A percentile compares a stretch with the other conserved stretches of the same genome.
Conservation (phyloP, 1,140 invertebrate genomes). For the Bombyx mori region DNA sequence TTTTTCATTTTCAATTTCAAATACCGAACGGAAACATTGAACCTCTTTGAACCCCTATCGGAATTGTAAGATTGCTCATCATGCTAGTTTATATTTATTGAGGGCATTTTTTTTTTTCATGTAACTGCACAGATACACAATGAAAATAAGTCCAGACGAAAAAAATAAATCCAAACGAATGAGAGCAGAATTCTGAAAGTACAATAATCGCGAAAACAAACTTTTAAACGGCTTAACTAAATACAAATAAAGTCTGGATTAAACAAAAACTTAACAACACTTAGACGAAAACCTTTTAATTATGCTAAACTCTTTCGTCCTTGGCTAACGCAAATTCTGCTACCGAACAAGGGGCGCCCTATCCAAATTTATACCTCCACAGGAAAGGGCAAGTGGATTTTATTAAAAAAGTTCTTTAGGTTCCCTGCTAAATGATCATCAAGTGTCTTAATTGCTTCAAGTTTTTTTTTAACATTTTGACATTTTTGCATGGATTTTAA, state of each 20-base stretch:
- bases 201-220: neutral
- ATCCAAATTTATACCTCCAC: conserved; percentile 35
- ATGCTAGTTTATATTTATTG: too few species aligned
- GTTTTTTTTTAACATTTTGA: too few species aligned
- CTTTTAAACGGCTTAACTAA: neutral
- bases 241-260: neutral
- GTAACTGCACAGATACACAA: too few species aligned
- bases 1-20: too few species aligned
- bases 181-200: neutral
- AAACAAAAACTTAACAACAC: neutral
- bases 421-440: conserved; percentile 26
- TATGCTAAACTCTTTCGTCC: conserved; percentile 17
- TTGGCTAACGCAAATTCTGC: conserved; percentile 29
- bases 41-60: too few species aligned
- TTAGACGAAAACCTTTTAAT: conserved; percentile 18
- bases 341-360: conserved; percentile 13
- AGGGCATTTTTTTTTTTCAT: too few species aligned
- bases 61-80: too few species aligned
- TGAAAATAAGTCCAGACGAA: neutral
- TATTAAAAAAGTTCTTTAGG: conserved; percentile 47
- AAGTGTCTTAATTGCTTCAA: conserved; percentile 24
- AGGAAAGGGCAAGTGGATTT: conserved; percentile 29
- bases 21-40: too few species aligned
- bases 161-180: neutral
- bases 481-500: too few species aligned